A percentile compares a stretch with the other conserved stretches of the same genome.
Evolutionary conservation across 2,888 invertebrate species (phyloP).

Genomic region (Stratiomys singularior): DNA sequence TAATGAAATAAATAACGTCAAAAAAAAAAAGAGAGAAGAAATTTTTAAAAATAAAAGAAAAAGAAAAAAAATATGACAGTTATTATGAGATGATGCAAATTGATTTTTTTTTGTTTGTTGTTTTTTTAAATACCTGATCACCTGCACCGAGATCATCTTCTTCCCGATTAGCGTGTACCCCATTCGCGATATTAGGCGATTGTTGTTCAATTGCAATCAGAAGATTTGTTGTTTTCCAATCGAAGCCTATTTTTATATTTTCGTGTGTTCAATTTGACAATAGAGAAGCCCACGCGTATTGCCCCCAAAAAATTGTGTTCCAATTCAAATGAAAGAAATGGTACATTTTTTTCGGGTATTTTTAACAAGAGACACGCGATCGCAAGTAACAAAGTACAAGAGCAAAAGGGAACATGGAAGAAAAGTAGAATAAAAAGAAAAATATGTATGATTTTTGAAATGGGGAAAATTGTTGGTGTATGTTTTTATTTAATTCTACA

Average conservation of each 20-base stretch:
- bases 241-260: conserved; percentile 81
- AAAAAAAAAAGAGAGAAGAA: not conserved
- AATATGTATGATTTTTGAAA: not conserved
- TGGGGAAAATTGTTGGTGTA: not conserved
- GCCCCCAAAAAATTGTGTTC: not conserved
- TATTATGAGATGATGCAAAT: not conserved
- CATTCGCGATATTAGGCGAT: conserved; percentile 93
- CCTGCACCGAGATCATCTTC: conserved; percentile 96
- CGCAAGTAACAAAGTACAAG: not conserved
- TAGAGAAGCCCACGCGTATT: not conserved
- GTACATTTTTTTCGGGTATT: not conserved
- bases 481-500: not conserved
- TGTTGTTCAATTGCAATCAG: conserved; percentile 98
- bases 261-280: conserved; percentile 22
- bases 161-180: conserved; percentile 88
- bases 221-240: conserved; percentile 99
- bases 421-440: not conserved
- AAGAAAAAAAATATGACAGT: not conserved
- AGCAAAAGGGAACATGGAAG: conserved; percentile 1
- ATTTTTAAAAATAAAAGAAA: not conserved
- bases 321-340: not conserved
- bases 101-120: not conserved
- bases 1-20: conserved; percentile 2
- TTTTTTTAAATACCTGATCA: conserved; percentile 83
- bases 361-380: not conserved